These are phyloP conservation scores for Drosophila nr. fundita DNA, from an alignment of 2,888 invertebrate genomes.

Conservation along the genomic window DNA sequence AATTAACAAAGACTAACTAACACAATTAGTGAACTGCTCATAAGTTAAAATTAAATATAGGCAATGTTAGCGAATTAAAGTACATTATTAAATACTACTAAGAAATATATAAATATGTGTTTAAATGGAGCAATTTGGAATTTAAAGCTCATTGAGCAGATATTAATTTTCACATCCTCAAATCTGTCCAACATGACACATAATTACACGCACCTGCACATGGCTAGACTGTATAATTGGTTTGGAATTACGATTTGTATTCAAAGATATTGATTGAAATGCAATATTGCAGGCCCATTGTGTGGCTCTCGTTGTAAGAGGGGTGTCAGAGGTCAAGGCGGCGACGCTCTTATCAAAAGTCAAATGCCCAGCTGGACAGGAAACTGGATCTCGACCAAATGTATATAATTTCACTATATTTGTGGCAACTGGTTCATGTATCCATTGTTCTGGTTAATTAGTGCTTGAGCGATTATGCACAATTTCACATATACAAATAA, in stretches of 20 bases:
- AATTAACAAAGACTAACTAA: background rate
- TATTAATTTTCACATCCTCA: background rate
- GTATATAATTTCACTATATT: slow-evolving; percentile 18
- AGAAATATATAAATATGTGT: background rate
- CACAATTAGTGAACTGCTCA: background rate
- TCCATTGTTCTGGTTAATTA: slow-evolving; percentile 1
- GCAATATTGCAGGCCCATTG: slow-evolving; percentile 42
- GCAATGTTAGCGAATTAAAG: background rate
- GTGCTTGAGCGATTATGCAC: background rate
- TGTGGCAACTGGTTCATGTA: slow-evolving; percentile 3
- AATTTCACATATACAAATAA: background rate
- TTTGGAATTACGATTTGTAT: slow-evolving; percentile 29
- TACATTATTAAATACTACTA: background rate
- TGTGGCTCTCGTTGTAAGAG: background rate
- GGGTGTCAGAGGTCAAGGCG: background rate
- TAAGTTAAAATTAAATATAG: background rate
- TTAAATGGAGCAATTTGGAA: background rate
- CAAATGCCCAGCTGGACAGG: background rate
- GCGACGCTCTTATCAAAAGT: background rate
- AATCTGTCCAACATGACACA: background rate
- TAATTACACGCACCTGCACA: slow-evolving; percentile 2
- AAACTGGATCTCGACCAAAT: background rate
- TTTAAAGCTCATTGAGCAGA: background rate
- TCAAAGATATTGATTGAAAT: slow-evolving; percentile 60
- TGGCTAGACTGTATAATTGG: slow-evolving; percentile 17